Base-by-base conservation (phyloP, 2,113 vertebrate species). In the Propithecus coquereli region DNA sequence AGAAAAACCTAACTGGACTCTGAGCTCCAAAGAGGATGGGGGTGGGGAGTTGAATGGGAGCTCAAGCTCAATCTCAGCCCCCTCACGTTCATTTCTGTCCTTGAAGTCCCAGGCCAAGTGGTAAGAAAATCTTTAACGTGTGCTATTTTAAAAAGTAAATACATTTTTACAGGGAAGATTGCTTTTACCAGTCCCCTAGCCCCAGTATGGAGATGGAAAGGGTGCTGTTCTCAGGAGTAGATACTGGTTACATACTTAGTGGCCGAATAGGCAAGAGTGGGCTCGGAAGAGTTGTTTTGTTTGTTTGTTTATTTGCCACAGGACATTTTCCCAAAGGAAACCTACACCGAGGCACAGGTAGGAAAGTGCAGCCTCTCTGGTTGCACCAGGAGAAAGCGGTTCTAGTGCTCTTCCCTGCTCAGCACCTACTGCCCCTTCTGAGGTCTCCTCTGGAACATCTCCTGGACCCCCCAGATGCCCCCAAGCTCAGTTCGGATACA, bases 291-390 rank as follows among this genome's bases (percentile, higher is more conserved):
- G 0, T 90, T n/a, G 54, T 14, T 50, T 81, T 85, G 25, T 63
- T 68, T 85, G 25, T 63, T 68, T 47, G 9, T 40, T 43, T 71
- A 45, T 52, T 68, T 76, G 22, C n/a, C 68, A 4, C 0, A 2
- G 20, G 73, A 25, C 54, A 47, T 52, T 90, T 87, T 57, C 70
- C 6, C 37, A 65, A 45, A 87, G 76, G 54, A 80, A 47, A 37
- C 10, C 57, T 30, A 13, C 70, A 3, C 2, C 0, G 5, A 16
- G 13, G 5, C 1, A 0, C 22, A 1, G 0, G 0, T 12, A n/a
- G 14, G 13, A 20, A 95, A 80, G 27, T 0, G 10, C 40, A 71
- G 61, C 12, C 16, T 37, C 40, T 45, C 2, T 0, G 5, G 88
- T 17, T n/a, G 34, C 22, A n/a, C 18, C 34, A 16, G 66, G 18